These are phyloP conservation scores for Pasiphila rectangulata DNA, from an alignment of 2,888 invertebrate genomes.

Conservation along the genomic window DNA sequence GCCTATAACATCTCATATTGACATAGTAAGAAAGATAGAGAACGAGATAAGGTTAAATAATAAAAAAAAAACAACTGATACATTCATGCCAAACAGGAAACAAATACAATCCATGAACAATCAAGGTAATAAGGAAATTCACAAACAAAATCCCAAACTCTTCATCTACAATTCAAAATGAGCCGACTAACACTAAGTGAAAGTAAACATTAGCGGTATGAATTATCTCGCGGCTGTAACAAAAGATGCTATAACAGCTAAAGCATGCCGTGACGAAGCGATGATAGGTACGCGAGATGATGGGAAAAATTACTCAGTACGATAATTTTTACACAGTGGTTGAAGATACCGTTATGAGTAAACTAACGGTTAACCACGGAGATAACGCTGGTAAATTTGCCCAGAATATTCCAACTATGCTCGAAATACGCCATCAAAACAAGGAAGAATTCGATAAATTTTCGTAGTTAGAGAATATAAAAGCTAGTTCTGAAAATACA, in stretches of 20 bases:
- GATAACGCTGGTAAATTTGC: not conserved
- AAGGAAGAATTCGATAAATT: not conserved
- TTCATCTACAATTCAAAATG: conserved; percentile 15
- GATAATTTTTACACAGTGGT: not conserved
- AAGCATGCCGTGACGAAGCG: conserved; percentile 36
- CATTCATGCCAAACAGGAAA: not conserved
- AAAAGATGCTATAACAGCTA: conserved; percentile 35
- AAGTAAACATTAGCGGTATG: conserved; percentile 30
- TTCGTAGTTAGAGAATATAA: not conserved
- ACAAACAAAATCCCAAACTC: not conserved
- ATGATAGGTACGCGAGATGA: conserved; percentile 24
- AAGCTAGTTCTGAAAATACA: conserved; percentile 1
- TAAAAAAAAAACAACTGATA: not conserved
- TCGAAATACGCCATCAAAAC: not conserved
- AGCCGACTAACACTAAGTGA: conserved; percentile 26
- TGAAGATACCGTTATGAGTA: not conserved
- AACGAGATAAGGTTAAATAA: not conserved
- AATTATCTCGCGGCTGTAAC: conserved; percentile 35
- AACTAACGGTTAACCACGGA: not conserved
- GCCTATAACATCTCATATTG: no score
- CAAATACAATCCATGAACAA: conserved; percentile 10
- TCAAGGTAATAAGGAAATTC: conserved; percentile 3
- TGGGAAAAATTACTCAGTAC: conserved; percentile 20
- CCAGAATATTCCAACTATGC: not conserved
- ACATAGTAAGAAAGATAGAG: no score